Evolutionary conservation across 2,888 invertebrate species (phyloP).

Genomic region (Charanyca ferruginea): DNA sequence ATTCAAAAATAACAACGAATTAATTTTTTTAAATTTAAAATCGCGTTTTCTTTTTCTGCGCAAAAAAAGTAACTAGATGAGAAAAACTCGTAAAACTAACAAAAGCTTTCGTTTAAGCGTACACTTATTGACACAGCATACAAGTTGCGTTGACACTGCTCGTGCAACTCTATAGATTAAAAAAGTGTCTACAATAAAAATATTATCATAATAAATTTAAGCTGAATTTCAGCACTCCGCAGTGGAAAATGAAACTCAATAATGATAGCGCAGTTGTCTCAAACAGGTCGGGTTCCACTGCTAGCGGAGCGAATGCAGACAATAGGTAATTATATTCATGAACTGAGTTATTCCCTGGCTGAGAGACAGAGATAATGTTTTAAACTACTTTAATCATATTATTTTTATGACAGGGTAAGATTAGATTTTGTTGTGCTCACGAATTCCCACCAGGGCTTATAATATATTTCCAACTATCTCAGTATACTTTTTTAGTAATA

Average conservation of each 20-base stretch:
- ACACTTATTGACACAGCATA: neutral
- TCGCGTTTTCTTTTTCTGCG: too few species aligned
- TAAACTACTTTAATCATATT: too few species aligned
- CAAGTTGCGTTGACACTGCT: slow-evolving; percentile 1
- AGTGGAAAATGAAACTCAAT: slow-evolving; percentile 48
- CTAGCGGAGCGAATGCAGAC: slow-evolving; percentile 9
- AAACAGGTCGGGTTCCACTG: slow-evolving; percentile 19
- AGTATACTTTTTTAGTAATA: neutral
- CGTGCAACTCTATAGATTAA: slow-evolving; percentile 10
- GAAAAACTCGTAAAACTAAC: neutral
- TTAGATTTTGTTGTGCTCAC: neutral
- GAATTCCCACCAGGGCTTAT: neutral
- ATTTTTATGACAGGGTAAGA: too few species aligned
- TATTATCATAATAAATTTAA: slow-evolving; percentile 39
- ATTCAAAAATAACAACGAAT: neutral
- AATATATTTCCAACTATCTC: slow-evolving; percentile 4
- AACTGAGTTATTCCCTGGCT: too few species aligned
- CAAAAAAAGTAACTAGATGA: neutral
- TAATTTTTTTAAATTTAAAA: too few species aligned
- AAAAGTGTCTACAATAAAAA: slow-evolving; percentile 29
- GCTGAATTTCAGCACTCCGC: slow-evolving; percentile 42
- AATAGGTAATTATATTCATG: neutral
- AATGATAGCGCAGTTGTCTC: slow-evolving; percentile 43
- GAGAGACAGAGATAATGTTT: too few species aligned
- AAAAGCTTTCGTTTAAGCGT: neutral